These are phyloP conservation scores for Aurelia coerulea DNA, from an alignment of 30 jellyfish, hydroid and myxozoan genomes.

Conservation along the genomic window DNA sequence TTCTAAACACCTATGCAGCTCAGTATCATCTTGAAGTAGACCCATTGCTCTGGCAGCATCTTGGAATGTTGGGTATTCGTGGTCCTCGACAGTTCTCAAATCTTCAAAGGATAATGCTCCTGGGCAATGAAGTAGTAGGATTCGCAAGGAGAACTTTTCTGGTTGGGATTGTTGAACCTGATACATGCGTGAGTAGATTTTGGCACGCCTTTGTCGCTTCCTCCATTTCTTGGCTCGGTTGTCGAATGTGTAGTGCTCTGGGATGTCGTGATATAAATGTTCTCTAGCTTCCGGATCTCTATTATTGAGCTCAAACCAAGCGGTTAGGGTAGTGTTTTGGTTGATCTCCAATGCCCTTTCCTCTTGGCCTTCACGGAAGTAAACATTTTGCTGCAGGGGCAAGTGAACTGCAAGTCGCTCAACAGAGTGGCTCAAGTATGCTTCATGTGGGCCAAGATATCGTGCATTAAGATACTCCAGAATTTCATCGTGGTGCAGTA, in stretches of 20 bases:
- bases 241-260: slow-evolving; percentile 45
- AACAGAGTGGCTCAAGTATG: slow-evolving; percentile 31
- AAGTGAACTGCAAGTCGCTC: slow-evolving; percentile 70
- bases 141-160: not conserved
- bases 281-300: not conserved
- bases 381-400: slow-evolving; percentile 53
- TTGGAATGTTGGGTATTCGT: not conserved
- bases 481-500: not conserved
- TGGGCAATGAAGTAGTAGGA: not conserved
- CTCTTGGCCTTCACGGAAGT: slow-evolving; percentile 8
- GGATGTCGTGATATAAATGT: slow-evolving; percentile 29
- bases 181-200: not conserved
- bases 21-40: not conserved
- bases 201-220: not conserved
- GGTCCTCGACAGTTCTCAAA: not conserved
- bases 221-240: not conserved
- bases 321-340: slow-evolving; percentile 51
- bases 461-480: slow-evolving; percentile 24
- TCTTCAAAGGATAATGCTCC: not conserved
- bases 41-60: slow-evolving; percentile 8
- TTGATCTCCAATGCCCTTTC: slow-evolving; percentile 30
- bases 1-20: not conserved
- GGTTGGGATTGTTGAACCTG: not conserved
- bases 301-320: slow-evolving; percentile 40
- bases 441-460: slow-evolving; percentile 45